phyloP scores from a whole-genome alignment of 2,888 invertebrate genomes.

The Nemotelus pantherinus region DNA sequence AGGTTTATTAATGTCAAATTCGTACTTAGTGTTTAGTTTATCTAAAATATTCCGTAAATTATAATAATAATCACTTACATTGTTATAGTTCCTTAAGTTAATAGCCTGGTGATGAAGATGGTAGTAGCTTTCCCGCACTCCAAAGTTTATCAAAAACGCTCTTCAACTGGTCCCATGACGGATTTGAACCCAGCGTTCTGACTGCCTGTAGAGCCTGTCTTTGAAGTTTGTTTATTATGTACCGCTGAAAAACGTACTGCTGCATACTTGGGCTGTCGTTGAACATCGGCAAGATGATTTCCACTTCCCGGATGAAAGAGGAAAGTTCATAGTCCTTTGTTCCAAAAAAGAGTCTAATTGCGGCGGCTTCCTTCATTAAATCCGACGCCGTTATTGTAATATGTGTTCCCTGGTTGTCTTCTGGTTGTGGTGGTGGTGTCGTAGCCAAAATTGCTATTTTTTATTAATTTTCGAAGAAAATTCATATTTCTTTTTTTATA shows the following conservation, averaged over 20 bases:
- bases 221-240: slow-evolving; percentile 31
- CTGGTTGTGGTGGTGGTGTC: background rate
- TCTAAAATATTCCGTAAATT: slow-evolving; percentile 50
- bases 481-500: no score
- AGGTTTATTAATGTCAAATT: slow-evolving; percentile 48
- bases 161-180: slow-evolving; percentile 48
- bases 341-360: background rate
- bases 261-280: background rate
- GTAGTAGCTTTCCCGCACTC: background rate
- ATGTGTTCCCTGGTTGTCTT: background rate
- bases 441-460: background rate
- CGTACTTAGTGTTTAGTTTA: slow-evolving; percentile 51
- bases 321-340: background rate
- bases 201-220: slow-evolving; percentile 46
- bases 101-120: slow-evolving; percentile 32
- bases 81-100: slow-evolving; percentile 31
- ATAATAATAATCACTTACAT: slow-evolving; percentile 51
- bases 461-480: no score
- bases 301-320: slow-evolving; percentile 12
- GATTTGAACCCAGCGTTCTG: slow-evolving; percentile 46
- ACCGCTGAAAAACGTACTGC: background rate
- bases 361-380: slow-evolving; percentile 5
- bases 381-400: background rate
- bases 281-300: slow-evolving; percentile 17
- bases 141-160: slow-evolving; percentile 44